These are phyloP conservation scores for Gallinago nigripennis DNA, from an alignment of 2,797 vertebrate species.

Conservation along the genomic window DNA sequence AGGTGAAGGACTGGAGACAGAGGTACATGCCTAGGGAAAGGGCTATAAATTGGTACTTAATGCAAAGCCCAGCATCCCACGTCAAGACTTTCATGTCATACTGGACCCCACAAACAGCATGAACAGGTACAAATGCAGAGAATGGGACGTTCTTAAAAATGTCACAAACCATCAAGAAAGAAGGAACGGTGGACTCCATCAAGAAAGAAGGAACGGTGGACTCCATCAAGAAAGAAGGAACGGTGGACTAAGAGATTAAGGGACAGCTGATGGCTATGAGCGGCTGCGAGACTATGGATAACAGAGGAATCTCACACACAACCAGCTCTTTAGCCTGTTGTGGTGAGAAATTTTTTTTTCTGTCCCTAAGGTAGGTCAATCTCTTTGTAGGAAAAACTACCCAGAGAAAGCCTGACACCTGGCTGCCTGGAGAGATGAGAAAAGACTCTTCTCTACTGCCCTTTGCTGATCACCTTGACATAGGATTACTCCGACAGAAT, in stretches of 20 bases:
- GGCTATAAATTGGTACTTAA: fast-evolving
- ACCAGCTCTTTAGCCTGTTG: background rate
- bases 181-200: background rate
- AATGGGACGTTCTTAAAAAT: fast-evolving
- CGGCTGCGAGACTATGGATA: background rate
- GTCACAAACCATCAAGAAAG: background rate
- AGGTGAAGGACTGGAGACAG: background rate
- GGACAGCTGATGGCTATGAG: fast-evolving
- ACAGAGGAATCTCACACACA: fast-evolving
- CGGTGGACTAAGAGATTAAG: background rate
- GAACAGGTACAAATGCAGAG: background rate
- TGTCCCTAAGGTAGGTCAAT: background rate
- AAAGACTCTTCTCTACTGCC: background rate
- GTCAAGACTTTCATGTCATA: fast-evolving
- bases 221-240: too few species aligned
- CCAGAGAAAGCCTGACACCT: background rate
- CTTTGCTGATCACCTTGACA: slow-evolving; percentile 21
- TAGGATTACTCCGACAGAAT: background rate
- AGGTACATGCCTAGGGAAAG: fast-evolving
- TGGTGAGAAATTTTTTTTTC: background rate
- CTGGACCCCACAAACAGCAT: background rate
- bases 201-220: too few species aligned
- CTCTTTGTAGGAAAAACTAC: background rate
- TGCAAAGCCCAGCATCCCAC: background rate
- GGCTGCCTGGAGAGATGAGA: background rate